These are phyloP conservation scores for Colinus virginianus DNA, from an alignment of 2,113 vertebrate species.

Conservation along the genomic window DNA sequence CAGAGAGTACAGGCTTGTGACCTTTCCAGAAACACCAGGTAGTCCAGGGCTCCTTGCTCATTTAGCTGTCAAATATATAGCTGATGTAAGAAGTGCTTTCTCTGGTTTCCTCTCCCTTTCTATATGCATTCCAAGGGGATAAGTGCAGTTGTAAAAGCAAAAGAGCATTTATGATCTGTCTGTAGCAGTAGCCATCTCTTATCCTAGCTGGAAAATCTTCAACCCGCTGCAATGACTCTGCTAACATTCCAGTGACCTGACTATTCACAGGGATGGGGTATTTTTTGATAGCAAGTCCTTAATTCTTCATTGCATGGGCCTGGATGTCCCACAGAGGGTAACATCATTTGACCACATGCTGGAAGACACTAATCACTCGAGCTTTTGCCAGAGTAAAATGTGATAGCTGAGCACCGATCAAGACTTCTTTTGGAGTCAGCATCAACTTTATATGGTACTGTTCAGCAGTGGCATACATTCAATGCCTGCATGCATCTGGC, in stretches of 20 bases:
- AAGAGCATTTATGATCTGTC: background rate
- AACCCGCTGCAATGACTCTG: background rate
- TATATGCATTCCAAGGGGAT: background rate
- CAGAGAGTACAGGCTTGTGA: background rate
- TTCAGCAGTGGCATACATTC: background rate
- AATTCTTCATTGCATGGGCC: background rate
- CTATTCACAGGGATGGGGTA: background rate
- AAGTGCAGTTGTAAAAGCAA: constrained; percentile 3
- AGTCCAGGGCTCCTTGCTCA: background rate
- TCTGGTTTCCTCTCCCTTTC: background rate
- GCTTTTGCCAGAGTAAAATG: constrained; percentile 1
- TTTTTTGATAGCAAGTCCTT: constrained; percentile 24
- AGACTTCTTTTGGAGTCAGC: constrained; percentile 8
- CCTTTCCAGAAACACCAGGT: background rate
- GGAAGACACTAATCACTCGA: background rate
- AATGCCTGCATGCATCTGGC: background rate
- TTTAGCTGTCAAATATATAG: background rate
- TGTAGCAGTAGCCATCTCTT: background rate
- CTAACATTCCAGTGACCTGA: constrained; percentile 13
- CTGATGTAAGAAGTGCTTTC: constrained; percentile 16
- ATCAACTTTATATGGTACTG: background rate
- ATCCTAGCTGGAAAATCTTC: background rate
- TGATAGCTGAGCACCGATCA: background rate
- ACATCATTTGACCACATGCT: constrained; percentile 58
- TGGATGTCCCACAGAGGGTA: constrained; percentile 15